A percentile compares a stretch with the other conserved stretches of the same genome.
phyloP scores from a whole-genome alignment of 2,888 invertebrate genomes.

The Luffia ferchaultella region DNA sequence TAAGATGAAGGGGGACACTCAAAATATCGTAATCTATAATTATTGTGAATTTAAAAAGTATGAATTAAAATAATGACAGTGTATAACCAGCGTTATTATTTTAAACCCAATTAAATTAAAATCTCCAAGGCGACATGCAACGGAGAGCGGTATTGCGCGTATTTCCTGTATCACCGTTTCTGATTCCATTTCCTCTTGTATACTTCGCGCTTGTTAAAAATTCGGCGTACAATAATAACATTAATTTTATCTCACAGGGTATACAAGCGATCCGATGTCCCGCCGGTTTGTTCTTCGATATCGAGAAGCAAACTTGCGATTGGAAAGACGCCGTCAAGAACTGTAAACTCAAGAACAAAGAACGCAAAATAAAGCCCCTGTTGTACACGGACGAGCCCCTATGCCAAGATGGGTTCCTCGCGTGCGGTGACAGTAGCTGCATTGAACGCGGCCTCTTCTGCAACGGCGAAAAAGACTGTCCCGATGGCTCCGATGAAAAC shows the following conservation, averaged over 20 bases:
- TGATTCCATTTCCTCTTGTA: too few relatives aligned
- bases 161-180: too few relatives aligned
- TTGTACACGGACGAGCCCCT: slow-evolving; percentile 90
- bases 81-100: too few relatives aligned
- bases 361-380: slow-evolving; percentile 85
- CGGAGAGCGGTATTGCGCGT: too few relatives aligned
- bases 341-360: slow-evolving; percentile 90
- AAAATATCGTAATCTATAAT: too few relatives aligned
- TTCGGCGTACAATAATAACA: too few relatives aligned
- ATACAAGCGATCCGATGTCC: slow-evolving; percentile 93
- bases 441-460: slow-evolving; percentile 92
- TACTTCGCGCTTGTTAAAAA: too few relatives aligned
- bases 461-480: slow-evolving; percentile 90
- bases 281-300: slow-evolving; percentile 91
- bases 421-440: slow-evolving; percentile 87
- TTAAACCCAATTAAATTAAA: too few relatives aligned
- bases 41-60: too few relatives aligned
- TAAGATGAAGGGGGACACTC: too few relatives aligned
- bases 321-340: slow-evolving; percentile 95
- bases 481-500: slow-evolving; percentile 90
- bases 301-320: slow-evolving; percentile 94
- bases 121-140: too few relatives aligned
- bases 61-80: too few relatives aligned
- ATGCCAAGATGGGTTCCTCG: slow-evolving; percentile 85
- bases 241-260: slow-evolving; percentile 71